Evolutionary conservation across 1,140 invertebrate genomes (phyloP).

Genomic region (Sinella curviseta): DNA sequence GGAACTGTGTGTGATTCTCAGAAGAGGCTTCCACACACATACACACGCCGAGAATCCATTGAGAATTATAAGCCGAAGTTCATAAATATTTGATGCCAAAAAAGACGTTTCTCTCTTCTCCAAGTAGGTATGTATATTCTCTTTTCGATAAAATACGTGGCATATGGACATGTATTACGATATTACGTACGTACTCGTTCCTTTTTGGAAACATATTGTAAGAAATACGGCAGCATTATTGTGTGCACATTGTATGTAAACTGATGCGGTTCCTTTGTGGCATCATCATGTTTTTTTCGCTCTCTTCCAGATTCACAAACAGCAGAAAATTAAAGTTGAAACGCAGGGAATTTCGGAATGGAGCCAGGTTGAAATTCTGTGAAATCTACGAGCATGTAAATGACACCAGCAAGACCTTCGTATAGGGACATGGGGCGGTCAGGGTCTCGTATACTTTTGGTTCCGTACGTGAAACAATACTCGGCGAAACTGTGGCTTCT

Average conservation of each 20-base stretch:
- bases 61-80: not conserved
- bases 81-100: not conserved
- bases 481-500: conserved; percentile 77
- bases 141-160: too few relatives aligned
- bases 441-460: conserved; percentile 66
- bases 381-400: conserved; percentile 48
- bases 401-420: conserved; percentile 65
- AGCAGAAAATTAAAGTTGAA: conserved; percentile 30
- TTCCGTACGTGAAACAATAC: conserved; percentile 76
- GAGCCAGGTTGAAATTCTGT: not conserved
- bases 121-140: too few relatives aligned
- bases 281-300: not conserved
- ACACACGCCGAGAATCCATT: not conserved
- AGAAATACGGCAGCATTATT: too few relatives aligned
- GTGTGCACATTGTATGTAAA: not conserved
- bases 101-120: too few relatives aligned
- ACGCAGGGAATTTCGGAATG: conserved; percentile 40
- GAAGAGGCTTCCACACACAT: not conserved
- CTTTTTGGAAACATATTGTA: too few relatives aligned
- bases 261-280: conserved; percentile 4
- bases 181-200: too few relatives aligned
- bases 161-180: too few relatives aligned
- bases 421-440: conserved; percentile 82
- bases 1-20: conserved; percentile 1
- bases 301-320: not conserved